Evolutionary conservation across 2,113 vertebrate species (phyloP), one percentile per base, ranked within the genome.

Genomic region (Vimba vimba): DNA sequence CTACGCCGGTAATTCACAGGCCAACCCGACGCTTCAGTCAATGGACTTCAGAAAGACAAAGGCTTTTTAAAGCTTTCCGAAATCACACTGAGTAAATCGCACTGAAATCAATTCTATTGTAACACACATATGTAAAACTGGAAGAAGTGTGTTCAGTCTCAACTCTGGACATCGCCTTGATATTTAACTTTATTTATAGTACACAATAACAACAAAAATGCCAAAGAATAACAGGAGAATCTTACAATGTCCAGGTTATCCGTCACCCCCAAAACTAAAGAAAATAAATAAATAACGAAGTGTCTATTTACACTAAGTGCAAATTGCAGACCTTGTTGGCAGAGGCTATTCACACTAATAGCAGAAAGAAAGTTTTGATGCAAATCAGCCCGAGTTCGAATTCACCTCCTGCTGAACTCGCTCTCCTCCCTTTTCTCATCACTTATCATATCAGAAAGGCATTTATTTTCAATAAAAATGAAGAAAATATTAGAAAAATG

Each of bases 21-120:
- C 55, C 23, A 15, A 47, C 25, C 25, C 27, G 2, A 36, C 7
- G 52, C 80, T 76, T 78, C 33, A 39, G 74, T 62, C 66, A 84
- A 52, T 68, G 30, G 27, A 47, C 30, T 21, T 79, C 55, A 75
- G 33, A 66, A 86, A 64, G 71, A 74, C 79, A 86, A 86, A 79
- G 50, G 57, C n/a, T 43, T 52, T 21, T 73, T 55, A 25, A 75
- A 80, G 27, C 25, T 45, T 75, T 52, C 62, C 25, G 10, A 69
- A 81, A 74, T 59, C 76, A 69, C 17, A 36, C 60, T 17, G 30
- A 23, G 66, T 62, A 81, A 82, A 82, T 60, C 57, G 27, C 52
- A 25, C 79, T 52, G 27, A 57, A 74, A 76, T 82, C 59, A 86
- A n/a, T 39, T 52, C 30, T 55, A 75, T 69, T 69, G 59, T 50